phyloP scores from a whole-genome alignment of 1,140 invertebrate genomes.

The Hycleus cichorii region DNA sequence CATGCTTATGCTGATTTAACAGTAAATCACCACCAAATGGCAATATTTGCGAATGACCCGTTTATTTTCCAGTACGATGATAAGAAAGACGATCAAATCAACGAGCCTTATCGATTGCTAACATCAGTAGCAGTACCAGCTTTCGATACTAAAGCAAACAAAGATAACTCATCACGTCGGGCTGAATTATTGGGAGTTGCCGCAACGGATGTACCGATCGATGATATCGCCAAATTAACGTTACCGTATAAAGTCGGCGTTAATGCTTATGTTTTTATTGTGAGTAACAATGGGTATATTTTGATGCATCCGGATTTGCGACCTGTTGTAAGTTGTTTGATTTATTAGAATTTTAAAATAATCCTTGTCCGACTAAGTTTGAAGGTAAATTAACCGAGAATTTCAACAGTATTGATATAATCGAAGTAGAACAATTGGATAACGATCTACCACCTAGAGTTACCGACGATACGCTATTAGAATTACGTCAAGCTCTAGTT shows the following conservation, averaged over 20 bases:
- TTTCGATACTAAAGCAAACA: conserved; percentile 62
- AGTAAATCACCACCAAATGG: conserved; percentile 44
- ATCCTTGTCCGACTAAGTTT: conserved; percentile 43
- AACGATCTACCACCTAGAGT: conserved; percentile 46
- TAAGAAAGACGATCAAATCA: conserved; percentile 41
- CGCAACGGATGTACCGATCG: conserved; percentile 88
- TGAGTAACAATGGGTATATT: conserved; percentile 94
- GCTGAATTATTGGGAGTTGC: conserved; percentile 83
- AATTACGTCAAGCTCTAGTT: conserved; percentile 40
- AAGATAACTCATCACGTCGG: conserved; percentile 50
- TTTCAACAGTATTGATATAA: conserved; percentile 93
- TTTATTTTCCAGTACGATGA: conserved; percentile 31
- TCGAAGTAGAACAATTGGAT: conserved; percentile 83
- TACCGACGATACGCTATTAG: too few relatives aligned
- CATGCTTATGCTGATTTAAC: conserved; percentile 79
- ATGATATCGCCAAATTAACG: conserved; percentile 79
- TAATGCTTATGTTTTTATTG: conserved; percentile 91
- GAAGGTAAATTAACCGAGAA: conserved; percentile 76
- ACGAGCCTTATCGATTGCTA: conserved; percentile 54
- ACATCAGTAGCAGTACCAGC: conserved; percentile 82
- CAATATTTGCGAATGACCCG: too few relatives aligned
- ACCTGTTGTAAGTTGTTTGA: conserved; percentile 51
- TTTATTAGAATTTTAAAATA: background rate
- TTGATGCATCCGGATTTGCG: conserved; percentile 70
- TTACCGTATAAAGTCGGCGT: conserved; percentile 81